Base-by-base conservation (phyloP, 2,797 vertebrate genomes). In the Danio tinwini region DNA sequence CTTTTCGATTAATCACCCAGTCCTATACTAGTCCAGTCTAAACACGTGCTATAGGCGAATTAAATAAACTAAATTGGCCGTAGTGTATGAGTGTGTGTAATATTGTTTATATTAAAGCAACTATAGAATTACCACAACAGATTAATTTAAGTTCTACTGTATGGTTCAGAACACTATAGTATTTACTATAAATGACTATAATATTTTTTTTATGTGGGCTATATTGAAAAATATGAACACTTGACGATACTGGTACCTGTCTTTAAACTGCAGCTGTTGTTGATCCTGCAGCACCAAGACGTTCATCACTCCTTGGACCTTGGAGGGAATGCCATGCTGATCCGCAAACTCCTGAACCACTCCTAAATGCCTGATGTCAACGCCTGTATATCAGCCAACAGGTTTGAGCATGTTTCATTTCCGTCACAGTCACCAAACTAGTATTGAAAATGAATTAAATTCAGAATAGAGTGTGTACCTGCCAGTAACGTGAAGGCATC, bases 341-440 rank as follows among this genome's bases (percentile, higher is more conserved):
- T 45, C 67, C 0, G 71, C 76, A 40, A 83, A 73, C 56, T 75
- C 59, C 55, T 80, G 74, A 61, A 81, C 75, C n/a, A 76, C 79
- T 37, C 47, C 61, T 52, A 78, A 17, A 59, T 81, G 78, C 17
- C 47, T 78, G 45, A 67, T 55, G 74, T 83, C 75, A 8, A 83
- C 61, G 9, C 75, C 84, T 83, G 37, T 12, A 29, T 12, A 12
- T 0, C 6, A 64, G 6, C 4, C 12, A 42, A 7, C 45, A 58
- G 40, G 58, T 58, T 16, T 39, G 1, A 11, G 10, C 5, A 10
- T 6, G 29, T 12, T 44, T 64, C 4, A 39, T 17, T 39, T 4
- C 3, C 0, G 47, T 8, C 21, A 37, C 50, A 19, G 56, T 21
- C 10, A 14, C 39, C 5, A 53, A 65, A 42, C 14, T 58, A 8